Evolutionary conservation across 2,888 invertebrate species (phyloP), one percentile per base, ranked within the genome.

Genomic region (Macaria liturata): DNA sequence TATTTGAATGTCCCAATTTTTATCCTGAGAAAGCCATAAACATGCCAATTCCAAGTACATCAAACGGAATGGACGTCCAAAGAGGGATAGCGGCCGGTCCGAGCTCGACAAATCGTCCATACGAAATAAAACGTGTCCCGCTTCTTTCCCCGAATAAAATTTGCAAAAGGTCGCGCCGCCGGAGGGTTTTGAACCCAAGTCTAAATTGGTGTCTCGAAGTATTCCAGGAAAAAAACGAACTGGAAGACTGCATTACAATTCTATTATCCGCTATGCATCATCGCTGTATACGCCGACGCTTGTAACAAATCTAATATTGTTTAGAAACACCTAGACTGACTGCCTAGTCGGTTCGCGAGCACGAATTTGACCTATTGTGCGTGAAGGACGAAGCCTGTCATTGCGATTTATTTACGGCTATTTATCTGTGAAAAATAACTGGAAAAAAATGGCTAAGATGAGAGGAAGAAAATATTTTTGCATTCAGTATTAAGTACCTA

Each of bases 231-330:
- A 20, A 20, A 57, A 64, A 62, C 50, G 47, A 57, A 47, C 61
- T 67, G 64, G 63, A 62, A 58, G 59, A 65, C 54, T 62, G 67
- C 64, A 68, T 53, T 63, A 58, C 66, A 56, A 62, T 65, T 65
- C 68, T 71, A 69, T 69, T 70, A 69, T 65, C 51, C 51, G 50
- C 62, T 54, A 57, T 61, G 66, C 56, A 68, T 68, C 67, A 67
- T 68, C 67, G 59, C 59, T 64, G 51, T 46, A 54, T 65, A 62
- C 69, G 67, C 67, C 67, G 58, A 67, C 66, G 53, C 66, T 69
- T 57, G 65, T 71, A 57, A 51, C 50, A 53, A 62, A 63, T 67
- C 57, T 63, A 62, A 65, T 67, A 62, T 59, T 61, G 56, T 53
- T 57, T 31, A 43, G 54, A 49, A 58, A 59, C 53, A 55, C 51